A percentile compares a stretch with the other conserved stretches of the same genome.
phyloP scores from a whole-genome alignment of 2,797 vertebrate species.

The Phoebastria nigripes region DNA sequence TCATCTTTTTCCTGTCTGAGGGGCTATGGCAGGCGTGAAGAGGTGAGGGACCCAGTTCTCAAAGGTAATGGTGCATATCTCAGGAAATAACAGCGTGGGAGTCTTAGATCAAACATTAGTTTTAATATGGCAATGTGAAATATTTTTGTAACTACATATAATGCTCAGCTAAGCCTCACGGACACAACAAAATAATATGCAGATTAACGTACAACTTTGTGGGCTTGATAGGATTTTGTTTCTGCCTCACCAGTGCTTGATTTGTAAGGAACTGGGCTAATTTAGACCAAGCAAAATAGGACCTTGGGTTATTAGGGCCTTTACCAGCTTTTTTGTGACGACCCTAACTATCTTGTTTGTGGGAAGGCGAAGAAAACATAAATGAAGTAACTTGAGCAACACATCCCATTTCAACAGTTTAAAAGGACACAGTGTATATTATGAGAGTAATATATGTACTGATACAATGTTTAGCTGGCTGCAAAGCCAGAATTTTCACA shows the following conservation, averaged over 20 bases:
- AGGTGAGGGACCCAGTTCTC: not conserved
- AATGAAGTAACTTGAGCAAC: not conserved
- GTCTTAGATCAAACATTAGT: not conserved
- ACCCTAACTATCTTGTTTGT: too few relatives aligned
- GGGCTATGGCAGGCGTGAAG: not conserved
- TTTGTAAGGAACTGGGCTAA: not conserved
- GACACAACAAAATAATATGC: not conserved
- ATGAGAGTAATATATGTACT: not conserved
- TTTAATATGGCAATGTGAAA: not conserved
- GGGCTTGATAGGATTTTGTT: not conserved
- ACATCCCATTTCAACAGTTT: not conserved
- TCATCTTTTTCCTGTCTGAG: not conserved
- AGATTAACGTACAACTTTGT: not conserved
- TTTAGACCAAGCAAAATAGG: not conserved
- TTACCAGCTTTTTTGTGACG: not conserved
- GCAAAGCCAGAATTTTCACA: not conserved
- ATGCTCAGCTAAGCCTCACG: not conserved
- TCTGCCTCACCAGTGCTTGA: not conserved
- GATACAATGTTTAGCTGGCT: not conserved
- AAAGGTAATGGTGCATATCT: not conserved
- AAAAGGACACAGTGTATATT: not conserved
- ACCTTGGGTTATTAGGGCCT: not conserved
- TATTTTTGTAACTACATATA: not conserved
- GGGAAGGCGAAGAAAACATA: not conserved
- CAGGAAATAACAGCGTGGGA: not conserved